These are phyloP conservation scores for Nymphalis urticae DNA, from an alignment of 2,888 invertebrate genomes.

Conservation along the genomic window DNA sequence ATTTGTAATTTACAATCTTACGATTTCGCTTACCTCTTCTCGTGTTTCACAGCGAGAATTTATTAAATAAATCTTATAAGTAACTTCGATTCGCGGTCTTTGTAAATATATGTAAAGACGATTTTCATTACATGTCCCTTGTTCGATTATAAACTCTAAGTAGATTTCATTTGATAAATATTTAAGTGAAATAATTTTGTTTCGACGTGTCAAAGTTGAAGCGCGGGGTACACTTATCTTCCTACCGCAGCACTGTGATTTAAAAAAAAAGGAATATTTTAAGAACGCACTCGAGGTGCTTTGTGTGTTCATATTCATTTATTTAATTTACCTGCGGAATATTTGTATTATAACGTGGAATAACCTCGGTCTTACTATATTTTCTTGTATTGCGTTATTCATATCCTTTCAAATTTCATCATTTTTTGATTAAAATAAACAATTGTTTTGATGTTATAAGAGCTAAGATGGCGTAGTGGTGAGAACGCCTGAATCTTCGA, in stretches of 20 bases:
- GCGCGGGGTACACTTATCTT: constrained; percentile 77
- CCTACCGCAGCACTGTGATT: constrained; percentile 78
- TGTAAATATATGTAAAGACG: constrained; percentile 23
- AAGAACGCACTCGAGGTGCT: constrained; percentile 65
- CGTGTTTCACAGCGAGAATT: constrained; percentile 24
- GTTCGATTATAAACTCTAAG: constrained; percentile 3
- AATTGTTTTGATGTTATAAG: no score
- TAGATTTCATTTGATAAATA: constrained; percentile 67
- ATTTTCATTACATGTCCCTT: constrained; percentile 17
- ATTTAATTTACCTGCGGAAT: constrained; percentile 57
- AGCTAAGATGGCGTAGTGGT: no score
- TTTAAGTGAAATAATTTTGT: constrained; percentile 71
- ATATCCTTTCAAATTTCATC: background rate
- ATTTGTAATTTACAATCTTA: constrained; percentile 43
- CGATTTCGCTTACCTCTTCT: constrained; percentile 37
- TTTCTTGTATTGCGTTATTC: constrained; percentile 11
- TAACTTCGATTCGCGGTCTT: constrained; percentile 24
- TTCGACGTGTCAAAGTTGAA: constrained; percentile 59
- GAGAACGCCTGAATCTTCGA: no score
- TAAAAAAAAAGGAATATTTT: constrained; percentile 77
- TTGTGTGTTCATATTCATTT: constrained; percentile 70
- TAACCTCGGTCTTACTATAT: constrained; percentile 27
- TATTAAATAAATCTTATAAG: constrained; percentile 29
- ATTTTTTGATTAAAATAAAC: background rate
- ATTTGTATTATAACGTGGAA: constrained; percentile 14